Evolutionary conservation across 2,797 vertebrate genomes (phyloP), one percentile per base, ranked within the genome.

Genomic region (Pelobates cultripes): DNA sequence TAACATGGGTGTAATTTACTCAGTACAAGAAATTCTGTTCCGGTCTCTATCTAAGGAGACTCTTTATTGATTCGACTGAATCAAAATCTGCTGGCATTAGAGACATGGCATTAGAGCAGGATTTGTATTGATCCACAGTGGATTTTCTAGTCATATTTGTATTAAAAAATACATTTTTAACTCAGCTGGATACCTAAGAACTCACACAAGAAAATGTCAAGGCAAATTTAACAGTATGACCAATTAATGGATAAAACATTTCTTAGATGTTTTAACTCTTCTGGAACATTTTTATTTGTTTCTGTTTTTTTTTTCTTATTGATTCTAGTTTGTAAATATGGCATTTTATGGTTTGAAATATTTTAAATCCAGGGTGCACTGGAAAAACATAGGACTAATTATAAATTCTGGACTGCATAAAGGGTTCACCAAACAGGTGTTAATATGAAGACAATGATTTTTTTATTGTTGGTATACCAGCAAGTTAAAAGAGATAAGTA

Each of bases 11-110:
- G 90, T 91, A 88, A 88, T 91, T 93, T 90, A 87, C 87, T 86
- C 88, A 86, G 57, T 43, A 68, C 87, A 86, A 84, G 88, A 87
- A 89, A 86, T 87, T 86, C 85, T 88, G 86, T 64, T 90, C 89
- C 89, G 86, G 87, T 90, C 89, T 90, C 89, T 92, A 91, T 87
- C 90, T 79, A 89, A 92, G 90, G 91, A 92, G 89, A 90, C 90
- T 90, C 43, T 75, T 15, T 88, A 89, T 89, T 86, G 75, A 89
- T 80, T 73, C 74, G 75, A 40, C 73, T 28, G 45, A 78, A 86
- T 85, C 83, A 82, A 80, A 80, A 86, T 69, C 44, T 79, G 78
- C 81, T 86, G 85, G 82, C 86, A 85, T 87, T 86, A 86, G 85
- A 86, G 79, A 84, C 76, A 77, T 72, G 8, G 67, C 78, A 66